Percentiles rank a stretch among this genome's conserved stretches.
phyloP scores from a whole-genome alignment of 1,140 invertebrate genomes.

The Hypsibius dujardini region DNA sequence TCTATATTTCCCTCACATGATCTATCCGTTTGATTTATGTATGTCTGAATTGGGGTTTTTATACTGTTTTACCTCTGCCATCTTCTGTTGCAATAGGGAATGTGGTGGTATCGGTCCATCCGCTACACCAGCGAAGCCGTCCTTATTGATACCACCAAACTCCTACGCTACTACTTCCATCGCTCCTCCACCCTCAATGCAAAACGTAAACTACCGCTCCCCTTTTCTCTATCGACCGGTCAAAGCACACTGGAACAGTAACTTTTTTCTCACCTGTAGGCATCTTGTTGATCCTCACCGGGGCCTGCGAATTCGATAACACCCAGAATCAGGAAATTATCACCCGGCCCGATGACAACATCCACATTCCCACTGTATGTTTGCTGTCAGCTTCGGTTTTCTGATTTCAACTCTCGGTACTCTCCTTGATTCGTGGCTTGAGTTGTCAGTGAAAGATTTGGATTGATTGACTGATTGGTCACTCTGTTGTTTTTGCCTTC shows the following conservation, averaged over 20 bases:
- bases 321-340: conserved; percentile 81
- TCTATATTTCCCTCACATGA: no score
- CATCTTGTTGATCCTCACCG: conserved; percentile 30
- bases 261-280: conserved; percentile 16
- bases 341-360: conserved; percentile 78
- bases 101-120: conserved; percentile 97
- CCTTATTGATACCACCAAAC: conserved; percentile 37
- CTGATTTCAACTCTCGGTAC: no score
- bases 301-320: conserved; percentile 86
- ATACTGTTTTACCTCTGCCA: no score
- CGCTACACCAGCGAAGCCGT: conserved; percentile 66
- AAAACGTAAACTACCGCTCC: conserved; percentile 7
- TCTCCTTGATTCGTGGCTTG: no score
- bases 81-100: conserved; percentile 42
- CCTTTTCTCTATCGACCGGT: no score
- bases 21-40: no score
- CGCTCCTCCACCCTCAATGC: background rate
- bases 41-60: no score
- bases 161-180: conserved; percentile 36
- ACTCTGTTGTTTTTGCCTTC: no score
- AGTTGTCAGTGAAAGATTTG: no score
- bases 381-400: no score
- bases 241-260: no score
- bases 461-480: no score
- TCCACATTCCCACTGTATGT: conserved; percentile 72